These are phyloP conservation scores for Phaedon cochleariae DNA, from an alignment of 2,888 invertebrate genomes.

Conservation along the genomic window DNA sequence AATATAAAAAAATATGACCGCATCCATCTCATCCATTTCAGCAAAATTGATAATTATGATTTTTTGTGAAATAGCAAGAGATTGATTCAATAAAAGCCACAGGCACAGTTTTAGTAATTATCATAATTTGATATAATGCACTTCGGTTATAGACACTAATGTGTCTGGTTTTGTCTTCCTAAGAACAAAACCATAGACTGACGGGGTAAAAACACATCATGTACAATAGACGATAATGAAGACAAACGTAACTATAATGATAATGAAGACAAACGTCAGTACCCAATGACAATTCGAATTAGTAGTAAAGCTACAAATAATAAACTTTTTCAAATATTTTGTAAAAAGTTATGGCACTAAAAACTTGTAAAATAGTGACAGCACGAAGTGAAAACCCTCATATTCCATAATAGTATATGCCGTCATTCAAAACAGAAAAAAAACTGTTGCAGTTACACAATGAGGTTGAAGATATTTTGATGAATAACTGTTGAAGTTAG, in stretches of 20 bases:
- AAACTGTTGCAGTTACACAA: too few species aligned
- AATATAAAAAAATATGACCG: too few species aligned
- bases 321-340: neutral
- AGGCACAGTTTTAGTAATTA: neutral
- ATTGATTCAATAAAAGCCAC: neutral
- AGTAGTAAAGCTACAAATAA: too few species aligned
- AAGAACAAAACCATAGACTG: neutral
- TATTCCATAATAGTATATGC: neutral
- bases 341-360: neutral
- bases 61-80: neutral
- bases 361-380: neutral
- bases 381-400: neutral
- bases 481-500: too few species aligned
- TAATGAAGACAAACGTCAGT: too few species aligned
- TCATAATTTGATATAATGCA: neutral
- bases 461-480: too few species aligned
- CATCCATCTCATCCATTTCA: neutral
- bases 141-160: neutral
- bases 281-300: too few species aligned
- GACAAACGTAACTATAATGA: too few species aligned
- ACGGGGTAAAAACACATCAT: neutral
- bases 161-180: too few species aligned
- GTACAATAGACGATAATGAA: too few species aligned
- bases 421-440: too few species aligned
- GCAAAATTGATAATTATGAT: neutral